These are phyloP conservation scores for Hydrozoanthus gracilis DNA, from an alignment of 92 coral and sea anemone species.

Conservation along the genomic window DNA sequence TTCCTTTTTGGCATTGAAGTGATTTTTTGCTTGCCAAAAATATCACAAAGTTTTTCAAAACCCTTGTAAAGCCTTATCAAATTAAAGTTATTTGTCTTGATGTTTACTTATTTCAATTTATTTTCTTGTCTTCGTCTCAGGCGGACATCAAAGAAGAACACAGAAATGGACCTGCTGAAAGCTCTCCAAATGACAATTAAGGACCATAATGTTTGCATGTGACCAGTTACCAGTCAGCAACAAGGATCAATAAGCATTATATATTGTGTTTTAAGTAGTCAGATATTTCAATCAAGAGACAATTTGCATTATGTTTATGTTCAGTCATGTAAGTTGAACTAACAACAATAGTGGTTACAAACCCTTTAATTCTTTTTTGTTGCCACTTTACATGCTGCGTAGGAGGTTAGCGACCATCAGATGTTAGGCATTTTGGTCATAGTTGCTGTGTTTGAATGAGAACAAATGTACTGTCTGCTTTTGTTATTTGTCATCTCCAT, in stretches of 20 bases:
- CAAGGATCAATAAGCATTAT: background rate
- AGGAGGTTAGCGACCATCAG: conserved; percentile 21
- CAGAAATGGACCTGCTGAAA: conserved; percentile 35
- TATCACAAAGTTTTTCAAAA: too few species aligned
- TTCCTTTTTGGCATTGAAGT: too few species aligned
- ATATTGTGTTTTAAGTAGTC: background rate
- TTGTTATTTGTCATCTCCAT: conserved; percentile 63
- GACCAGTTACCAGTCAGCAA: conserved; percentile 28
- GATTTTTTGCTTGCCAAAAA: too few species aligned
- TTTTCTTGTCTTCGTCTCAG: background rate
- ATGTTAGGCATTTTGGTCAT: conserved; percentile 41
- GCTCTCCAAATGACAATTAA: conserved; percentile 39
- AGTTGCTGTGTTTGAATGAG: conserved; percentile 67
- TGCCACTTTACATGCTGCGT: conserved; percentile 28
- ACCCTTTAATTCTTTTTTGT: conserved; percentile 6
- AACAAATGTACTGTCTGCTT: conserved; percentile 55
- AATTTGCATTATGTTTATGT: conserved; percentile 19
- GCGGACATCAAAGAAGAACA: conserved; percentile 25
- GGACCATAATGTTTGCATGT: conserved; percentile 23
- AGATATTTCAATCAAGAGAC: conserved; percentile 8
- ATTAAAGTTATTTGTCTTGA: too few species aligned
- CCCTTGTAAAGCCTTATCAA: too few species aligned
- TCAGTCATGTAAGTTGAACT: conserved; percentile 5
- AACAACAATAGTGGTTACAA: conserved; percentile 6
- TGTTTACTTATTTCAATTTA: background rate